Evolutionary conservation across 92 coral and sea anemone genomes (phyloP).

Genomic region (Galaxea fascicularis): DNA sequence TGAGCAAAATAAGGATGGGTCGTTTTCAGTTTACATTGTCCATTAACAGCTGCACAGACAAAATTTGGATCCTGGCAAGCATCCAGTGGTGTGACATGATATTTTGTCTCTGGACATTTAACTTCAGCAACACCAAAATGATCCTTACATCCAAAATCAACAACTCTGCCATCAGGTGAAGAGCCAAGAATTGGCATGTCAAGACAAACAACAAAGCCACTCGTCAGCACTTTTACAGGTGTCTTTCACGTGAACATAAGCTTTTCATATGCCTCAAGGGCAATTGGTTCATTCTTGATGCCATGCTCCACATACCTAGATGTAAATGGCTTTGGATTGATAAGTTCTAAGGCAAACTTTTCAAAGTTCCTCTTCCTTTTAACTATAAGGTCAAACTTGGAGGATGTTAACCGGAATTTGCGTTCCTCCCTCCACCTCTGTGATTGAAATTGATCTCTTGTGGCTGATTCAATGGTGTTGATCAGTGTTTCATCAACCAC

Average conservation of each 20-base stretch:
- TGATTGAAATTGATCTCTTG: slow-evolving; percentile 25
- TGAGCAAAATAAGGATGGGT: slow-evolving; percentile 53
- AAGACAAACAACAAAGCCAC: slow-evolving; percentile 50
- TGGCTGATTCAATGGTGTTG: slow-evolving; percentile 43
- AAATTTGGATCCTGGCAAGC: slow-evolving; percentile 57
- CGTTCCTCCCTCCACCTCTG: slow-evolving; percentile 58
- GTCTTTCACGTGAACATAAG: slow-evolving; percentile 50
- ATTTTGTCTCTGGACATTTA: slow-evolving; percentile 55
- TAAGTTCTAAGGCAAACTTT: slow-evolving; percentile 40
- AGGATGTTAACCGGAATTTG: slow-evolving; percentile 50
- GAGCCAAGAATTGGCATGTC: slow-evolving; percentile 58
- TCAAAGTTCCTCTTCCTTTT: slow-evolving; percentile 67
- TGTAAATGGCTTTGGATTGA: slow-evolving; percentile 36
- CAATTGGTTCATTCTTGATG: slow-evolving; percentile 56
- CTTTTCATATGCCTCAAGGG: slow-evolving; percentile 57
- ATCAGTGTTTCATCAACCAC: slow-evolving; percentile 15
- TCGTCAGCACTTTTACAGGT: slow-evolving; percentile 63
- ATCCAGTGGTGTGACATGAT: slow-evolving; percentile 58
- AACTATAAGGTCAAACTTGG: slow-evolving; percentile 37
- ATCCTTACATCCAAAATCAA: slow-evolving; percentile 55
- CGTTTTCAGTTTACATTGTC: slow-evolving; percentile 46
- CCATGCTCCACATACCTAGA: slow-evolving; percentile 65
- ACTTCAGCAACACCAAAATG: slow-evolving; percentile 66
- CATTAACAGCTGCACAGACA: slow-evolving; percentile 50
- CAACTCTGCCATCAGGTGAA: slow-evolving; percentile 64